Percentiles rank a stretch among this genome's conserved stretches.
These are phyloP conservation scores for Sylvia borin DNA, from an alignment of 2,797 vertebrate species.

Conservation along the genomic window DNA sequence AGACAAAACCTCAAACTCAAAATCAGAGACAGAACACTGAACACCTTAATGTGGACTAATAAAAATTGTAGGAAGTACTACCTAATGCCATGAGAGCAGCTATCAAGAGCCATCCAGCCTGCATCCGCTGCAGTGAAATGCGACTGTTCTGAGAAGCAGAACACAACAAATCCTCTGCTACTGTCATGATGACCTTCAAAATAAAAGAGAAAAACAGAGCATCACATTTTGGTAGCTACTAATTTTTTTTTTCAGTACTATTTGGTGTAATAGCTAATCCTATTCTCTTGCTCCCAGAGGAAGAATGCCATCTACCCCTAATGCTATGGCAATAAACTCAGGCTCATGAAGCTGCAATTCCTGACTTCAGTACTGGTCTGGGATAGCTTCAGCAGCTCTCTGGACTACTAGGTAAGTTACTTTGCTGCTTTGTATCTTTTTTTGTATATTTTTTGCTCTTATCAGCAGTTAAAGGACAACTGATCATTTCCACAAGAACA, in stretches of 20 bases:
- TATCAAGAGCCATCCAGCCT: conserved; percentile 90
- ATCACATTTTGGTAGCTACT: not conserved
- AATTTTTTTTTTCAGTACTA: not conserved
- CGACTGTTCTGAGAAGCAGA: conserved; percentile 90
- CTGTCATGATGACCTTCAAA: conserved; percentile 82
- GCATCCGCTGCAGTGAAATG: conserved; percentile 86
- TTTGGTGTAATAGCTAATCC: not conserved
- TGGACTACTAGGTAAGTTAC: not conserved
- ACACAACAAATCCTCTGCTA: conserved; percentile 90
- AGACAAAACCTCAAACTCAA: not conserved
- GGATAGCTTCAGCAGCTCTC: not conserved
- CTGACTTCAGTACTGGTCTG: not conserved
- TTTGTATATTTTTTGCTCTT: not conserved
- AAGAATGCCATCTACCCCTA: not conserved
- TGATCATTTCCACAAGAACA: not conserved
- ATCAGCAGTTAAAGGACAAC: not conserved
- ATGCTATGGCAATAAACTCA: not conserved
- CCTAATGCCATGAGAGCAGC: conserved; percentile 88
- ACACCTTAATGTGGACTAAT: not conserved
- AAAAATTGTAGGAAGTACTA: conserved; percentile 62
- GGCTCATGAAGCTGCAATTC: not conserved
- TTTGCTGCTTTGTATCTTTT: not conserved
- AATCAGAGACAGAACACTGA: not conserved
- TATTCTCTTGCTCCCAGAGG: not conserved
- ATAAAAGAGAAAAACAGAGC: conserved; percentile 31